Evolutionary conservation across 2,113 vertebrate genomes (phyloP), one percentile per base, ranked within the genome.

Genomic region (Osmerus mordax): DNA sequence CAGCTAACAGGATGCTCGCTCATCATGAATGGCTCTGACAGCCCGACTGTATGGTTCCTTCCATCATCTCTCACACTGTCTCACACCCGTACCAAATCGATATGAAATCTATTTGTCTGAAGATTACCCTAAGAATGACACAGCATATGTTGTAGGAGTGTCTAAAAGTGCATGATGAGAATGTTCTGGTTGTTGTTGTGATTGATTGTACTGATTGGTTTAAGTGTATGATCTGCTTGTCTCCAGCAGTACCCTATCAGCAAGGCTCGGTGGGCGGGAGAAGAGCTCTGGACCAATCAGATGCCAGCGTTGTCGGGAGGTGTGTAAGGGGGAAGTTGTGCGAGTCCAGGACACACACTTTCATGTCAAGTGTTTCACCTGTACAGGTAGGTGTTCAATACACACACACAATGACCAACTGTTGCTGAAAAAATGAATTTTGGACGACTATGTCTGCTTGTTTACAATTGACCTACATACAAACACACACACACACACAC

Each of bases 281-380:
- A 90, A 90, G 79, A 85, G 92, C 86, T 89, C 95, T 59, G 92
- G 80, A 2, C 86, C 93, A 69, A 99, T 99, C 89, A 94, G 94
- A 68, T 99, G 97, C 89, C 97, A 95, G 83, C 93, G 96, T 73
- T 99, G 97, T 0, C 92, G 95, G 76, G 97, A 96, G 76, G 91
- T 93, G 41, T 99, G 97, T 88, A 97, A 97, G 90, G 97, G 97
- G 3, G 97, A 99, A 87, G 97, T 99, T 78, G 96, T 99, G 23
- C 95, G 97, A 0, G 97, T 99, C 68, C 97, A 99, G 84, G 96
- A 93, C 56, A 95, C 94, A 72, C 97, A 99, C 89, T 99, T 99
- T 87, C 97, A 99, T 82, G 95, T 99, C 89, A 94, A 95, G 87
- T 99, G 97, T 88, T 99, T 99, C 94, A 99, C 97, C 89, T 99